Base-by-base conservation (phyloP, 2,888 invertebrate genomes). In the Diogma glabrata region DNA sequence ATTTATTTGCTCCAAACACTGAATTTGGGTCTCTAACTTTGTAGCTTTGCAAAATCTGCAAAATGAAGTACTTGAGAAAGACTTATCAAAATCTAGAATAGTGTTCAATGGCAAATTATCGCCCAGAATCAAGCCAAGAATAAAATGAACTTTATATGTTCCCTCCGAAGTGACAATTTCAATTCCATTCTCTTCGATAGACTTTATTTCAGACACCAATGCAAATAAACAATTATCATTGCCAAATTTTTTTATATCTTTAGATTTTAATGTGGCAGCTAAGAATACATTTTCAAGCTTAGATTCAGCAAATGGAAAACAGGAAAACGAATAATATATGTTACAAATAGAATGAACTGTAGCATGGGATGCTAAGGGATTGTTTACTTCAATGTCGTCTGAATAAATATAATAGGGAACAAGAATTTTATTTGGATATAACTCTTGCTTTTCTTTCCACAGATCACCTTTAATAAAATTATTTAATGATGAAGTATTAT, bases 41-140 rank as follows among this genome's bases (percentile, higher is more conserved):
- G 47, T 43, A 12, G 50, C 51, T 56, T 51, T 56, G 55, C 60
- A 62, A 48, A 61, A 56, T 48, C 64, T 53, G 51, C 62, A 63
- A 50, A 52, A 60, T 52, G 47, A 52, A 26, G 58, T 56, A 17
- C 53, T 51, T 36, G 56, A 54, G 54, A 61, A 60, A 14, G 55
- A 57, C 51, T 54, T 56, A 22, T 26, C 48, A 40, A 54, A 57
- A n/a, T 51, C 53, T 16, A 54, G 47, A 52, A 55, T 19, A 47
- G 47, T 16, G 36, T 54, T 54, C 10, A 52, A 12, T 8, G 47
- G 47, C 22, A 54, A 47, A 46, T 54, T 54, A 43, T 57, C 56
- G 1, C 57, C 56, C 22, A 57, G 38, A 30, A 56, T 20, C 19
- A 57, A 45, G n/a, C 53, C 56, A 17, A 55, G 47, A 23, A 55